These are phyloP conservation scores for Dasyprocta punctata DNA, from an alignment of 2,113 vertebrate species.

Conservation along the genomic window DNA sequence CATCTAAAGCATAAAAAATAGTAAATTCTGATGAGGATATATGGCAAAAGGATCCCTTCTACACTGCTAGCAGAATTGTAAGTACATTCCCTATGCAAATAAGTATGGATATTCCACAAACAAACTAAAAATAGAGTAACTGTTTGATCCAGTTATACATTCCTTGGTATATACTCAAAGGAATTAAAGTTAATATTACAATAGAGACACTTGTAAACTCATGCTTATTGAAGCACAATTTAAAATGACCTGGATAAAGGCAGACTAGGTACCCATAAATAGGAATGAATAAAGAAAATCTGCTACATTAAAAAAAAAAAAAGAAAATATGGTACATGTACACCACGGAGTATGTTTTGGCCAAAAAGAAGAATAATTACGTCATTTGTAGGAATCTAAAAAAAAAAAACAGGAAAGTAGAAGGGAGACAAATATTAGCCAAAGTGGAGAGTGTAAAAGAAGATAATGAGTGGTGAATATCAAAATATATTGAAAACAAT, in stretches of 20 bases:
- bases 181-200: not conserved
- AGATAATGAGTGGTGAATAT: not conserved
- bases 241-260: not conserved
- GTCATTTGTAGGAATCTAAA: not conserved
- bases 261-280: not conserved
- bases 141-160: not conserved
- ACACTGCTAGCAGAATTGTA: not conserved
- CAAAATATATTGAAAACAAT: not conserved
- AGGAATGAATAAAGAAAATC: not conserved
- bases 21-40: not conserved
- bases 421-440: not conserved
- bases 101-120: not conserved
- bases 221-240: not conserved
- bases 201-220: not conserved
- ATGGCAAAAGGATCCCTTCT: not conserved
- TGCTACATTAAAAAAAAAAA: not conserved
- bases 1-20: not conserved
- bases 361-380: not conserved
- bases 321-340: not conserved
- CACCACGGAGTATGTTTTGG: not conserved
- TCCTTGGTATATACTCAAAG: not conserved
- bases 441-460: not conserved
- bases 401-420: not conserved
- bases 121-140: not conserved
- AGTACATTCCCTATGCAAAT: not conserved